Base-by-base conservation (phyloP, 2,888 invertebrate species). In the Phengaris arion region DNA sequence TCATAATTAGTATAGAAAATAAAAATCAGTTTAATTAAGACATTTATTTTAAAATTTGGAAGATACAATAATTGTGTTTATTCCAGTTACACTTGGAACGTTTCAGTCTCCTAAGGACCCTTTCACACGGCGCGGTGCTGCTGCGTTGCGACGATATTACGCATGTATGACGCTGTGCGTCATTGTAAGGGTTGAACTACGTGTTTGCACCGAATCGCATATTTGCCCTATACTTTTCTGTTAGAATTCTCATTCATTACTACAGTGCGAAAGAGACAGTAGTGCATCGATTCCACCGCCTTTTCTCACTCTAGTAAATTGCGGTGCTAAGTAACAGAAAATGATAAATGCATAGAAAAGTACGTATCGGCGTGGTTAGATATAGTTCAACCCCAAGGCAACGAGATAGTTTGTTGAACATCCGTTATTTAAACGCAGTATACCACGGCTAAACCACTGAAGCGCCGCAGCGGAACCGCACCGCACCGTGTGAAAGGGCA, bases 101-200 rank as follows among this genome's bases (percentile, higher is more conserved):
- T 86, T 84, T 92, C 92, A 92, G 92, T 92, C 92, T 92, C 91
- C 91, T 91, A 91, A 89, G 87, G 86, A 87, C 85, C 64, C 35
- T 64, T 64, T 88, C 68, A 73, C 51, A 68, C 22, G 69, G 64
- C 6, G 64, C 64, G 64, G 64, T 64, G 59, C 59, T 35, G 59
- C 59, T 35, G 22, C 59, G 59, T 10, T 64, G 59, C 59, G 59
- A 64, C 35, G 15, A 7, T 8, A 7, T 1, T 57, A 15, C 15
- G 57, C 9, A 13, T 57, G 8, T 57, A 57, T 9, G 9, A 57
- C 9, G 57, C 57, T 57, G 57, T 57, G 51, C 7, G 10, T 51
- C 51, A 51, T 51, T 51, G 51, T 51, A 5, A 10, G 10, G 2
- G 13, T 54, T 35, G 35, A 35, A 35, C 35, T 35, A 35, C 35